Evolutionary conservation across 2,113 vertebrate genomes (phyloP).

Genomic region (Serinus canaria): DNA sequence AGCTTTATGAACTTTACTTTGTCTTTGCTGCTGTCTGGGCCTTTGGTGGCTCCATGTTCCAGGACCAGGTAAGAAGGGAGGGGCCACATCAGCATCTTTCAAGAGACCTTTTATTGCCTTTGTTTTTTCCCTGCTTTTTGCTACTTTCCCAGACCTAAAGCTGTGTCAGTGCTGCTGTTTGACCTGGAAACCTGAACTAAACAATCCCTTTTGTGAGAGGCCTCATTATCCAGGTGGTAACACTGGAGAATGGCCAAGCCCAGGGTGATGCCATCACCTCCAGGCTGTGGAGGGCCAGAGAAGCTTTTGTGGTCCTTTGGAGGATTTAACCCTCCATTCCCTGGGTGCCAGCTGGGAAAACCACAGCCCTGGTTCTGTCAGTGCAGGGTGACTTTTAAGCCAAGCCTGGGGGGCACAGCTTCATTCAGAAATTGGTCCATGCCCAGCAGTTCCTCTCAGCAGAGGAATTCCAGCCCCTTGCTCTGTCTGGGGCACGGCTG

Average conservation of each 20-base stretch:
- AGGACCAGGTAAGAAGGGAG: constrained; percentile 86
- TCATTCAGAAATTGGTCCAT: background rate
- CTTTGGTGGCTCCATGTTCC: constrained; percentile 89
- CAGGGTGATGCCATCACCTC: background rate
- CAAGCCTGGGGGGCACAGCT: background rate
- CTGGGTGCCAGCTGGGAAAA: background rate
- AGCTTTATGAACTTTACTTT: constrained; percentile 94
- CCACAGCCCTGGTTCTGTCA: background rate
- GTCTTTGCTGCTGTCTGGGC: constrained; percentile 94
- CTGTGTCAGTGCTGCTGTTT: background rate
- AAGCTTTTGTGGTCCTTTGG: background rate
- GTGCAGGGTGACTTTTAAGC: background rate
- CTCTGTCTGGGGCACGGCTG: accelerated
- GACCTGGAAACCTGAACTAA: background rate
- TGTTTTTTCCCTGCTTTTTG: background rate
- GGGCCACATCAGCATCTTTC: background rate
- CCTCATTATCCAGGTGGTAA: background rate
- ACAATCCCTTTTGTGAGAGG: background rate
- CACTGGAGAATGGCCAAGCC: background rate
- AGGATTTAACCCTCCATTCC: background rate
- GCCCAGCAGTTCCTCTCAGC: background rate
- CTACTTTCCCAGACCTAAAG: background rate
- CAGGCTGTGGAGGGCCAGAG: accelerated
- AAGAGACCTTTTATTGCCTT: background rate
- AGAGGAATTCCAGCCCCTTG: background rate